Evolutionary conservation across 2,888 invertebrate species (phyloP), one percentile per base, ranked within the genome.

Genomic region (Chloromyia formosa): DNA sequence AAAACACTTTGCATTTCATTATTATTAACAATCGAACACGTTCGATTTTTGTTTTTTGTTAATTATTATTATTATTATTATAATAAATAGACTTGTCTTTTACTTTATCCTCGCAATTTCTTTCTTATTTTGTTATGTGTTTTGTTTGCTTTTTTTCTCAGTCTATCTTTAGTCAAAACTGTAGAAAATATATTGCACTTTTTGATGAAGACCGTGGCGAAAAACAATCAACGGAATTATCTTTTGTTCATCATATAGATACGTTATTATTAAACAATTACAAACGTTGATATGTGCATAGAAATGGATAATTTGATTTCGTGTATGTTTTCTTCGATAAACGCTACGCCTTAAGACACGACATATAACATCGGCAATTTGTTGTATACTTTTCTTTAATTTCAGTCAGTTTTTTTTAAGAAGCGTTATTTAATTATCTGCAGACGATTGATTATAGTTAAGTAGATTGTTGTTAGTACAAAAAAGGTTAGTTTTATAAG

Each of bases 1-100:
- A 76, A 68, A 60, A 77, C 75, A 74, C 66, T 75, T 74, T 74
- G 73, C 77, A 77, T 77, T 77, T 77, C 75, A 77, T 75, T 66
- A 27, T 66, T 76, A 20, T 74, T 40, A 14, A 56, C 64, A 62
- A n/a, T n/a, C n/a, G n/a, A n/a, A n/a, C n/a, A n/a, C n/a, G n/a
- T 14, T 61, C 73, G 42, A 40, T 71, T 20, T 71, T 71, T 54
- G 40, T 61, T 42, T 20, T 35, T 75, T 45, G 7, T 71, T 53
- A 53, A 35, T 35, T 35, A 62, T 45, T 54, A n/a, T 54, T 54
- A n/a, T 35, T 22, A 18, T 35, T 35, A 35, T 35, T 35, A 35
- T 35, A 35, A 35, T 35, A 35, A 35, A 35, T 35, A 35, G 27
- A 9, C 45, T 66, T 66, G 14, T 7, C 2, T 27, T 18, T 42